These are phyloP conservation scores for Lasioglossum leucozonium DNA, from an alignment of 2,888 invertebrate species.

Conservation along the genomic window DNA sequence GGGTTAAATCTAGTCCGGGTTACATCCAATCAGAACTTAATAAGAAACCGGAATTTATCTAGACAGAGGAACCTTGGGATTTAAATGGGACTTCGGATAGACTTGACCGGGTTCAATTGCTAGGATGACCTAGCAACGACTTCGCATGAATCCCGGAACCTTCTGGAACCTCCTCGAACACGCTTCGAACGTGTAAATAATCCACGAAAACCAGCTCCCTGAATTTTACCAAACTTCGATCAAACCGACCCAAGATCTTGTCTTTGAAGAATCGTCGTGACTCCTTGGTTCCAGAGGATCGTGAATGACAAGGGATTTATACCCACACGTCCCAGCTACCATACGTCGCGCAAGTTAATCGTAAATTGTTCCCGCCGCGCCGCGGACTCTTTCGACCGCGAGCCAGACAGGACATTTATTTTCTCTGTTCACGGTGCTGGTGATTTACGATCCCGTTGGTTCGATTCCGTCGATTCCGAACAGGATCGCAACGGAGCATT, in stretches of 20 bases:
- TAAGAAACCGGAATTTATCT: not conserved
- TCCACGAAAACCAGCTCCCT: not conserved
- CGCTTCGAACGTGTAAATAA: not conserved
- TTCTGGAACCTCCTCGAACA: not conserved
- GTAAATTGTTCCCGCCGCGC: constrained; percentile 46
- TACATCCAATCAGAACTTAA: not conserved
- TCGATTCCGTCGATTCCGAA: constrained; percentile 38
- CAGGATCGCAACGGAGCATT: constrained; percentile 36
- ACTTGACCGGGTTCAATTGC: not conserved
- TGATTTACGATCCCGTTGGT: constrained; percentile 45
- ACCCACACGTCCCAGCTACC: constrained; percentile 22
- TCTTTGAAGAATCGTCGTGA: not conserved
- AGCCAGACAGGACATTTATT: constrained; percentile 56
- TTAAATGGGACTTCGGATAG: not conserved
- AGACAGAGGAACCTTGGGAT: not conserved
- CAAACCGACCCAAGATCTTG: not conserved
- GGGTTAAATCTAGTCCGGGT: not conserved
- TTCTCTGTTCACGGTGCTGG: constrained; percentile 6
- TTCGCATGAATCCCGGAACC: too few species aligned
- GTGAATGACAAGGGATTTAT: constrained; percentile 49
- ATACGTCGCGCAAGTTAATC: constrained; percentile 54
- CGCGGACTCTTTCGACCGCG: constrained; percentile 46
- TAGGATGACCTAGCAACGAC: too few species aligned
- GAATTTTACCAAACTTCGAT: not conserved
- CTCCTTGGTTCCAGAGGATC: not conserved